Conservation (phyloP, 2,797 vertebrate genomes). For the Sebastes taczanowskii region DNA sequence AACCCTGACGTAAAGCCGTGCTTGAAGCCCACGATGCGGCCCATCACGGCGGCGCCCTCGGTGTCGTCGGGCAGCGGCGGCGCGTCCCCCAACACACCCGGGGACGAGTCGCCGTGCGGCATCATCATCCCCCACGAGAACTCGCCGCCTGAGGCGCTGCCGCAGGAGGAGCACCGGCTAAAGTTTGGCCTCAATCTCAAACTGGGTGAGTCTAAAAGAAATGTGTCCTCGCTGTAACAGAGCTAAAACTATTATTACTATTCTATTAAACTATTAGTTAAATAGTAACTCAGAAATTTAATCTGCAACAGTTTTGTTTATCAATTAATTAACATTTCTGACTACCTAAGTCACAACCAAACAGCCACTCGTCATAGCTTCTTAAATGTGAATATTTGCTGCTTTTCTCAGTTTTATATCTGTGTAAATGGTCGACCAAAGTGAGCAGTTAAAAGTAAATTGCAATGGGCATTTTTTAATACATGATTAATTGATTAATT, state of each 20-base stretch:
- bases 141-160: conserved; percentile 92
- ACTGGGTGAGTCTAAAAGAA: conserved; percentile 80
- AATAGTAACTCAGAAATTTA: background rate
- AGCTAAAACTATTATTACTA: background rate
- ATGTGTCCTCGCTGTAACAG: background rate
- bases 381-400: background rate
- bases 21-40: conserved; percentile 94
- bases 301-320: background rate
- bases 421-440: background rate
- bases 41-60: conserved; percentile 94
- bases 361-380: background rate
- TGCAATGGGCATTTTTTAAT: background rate
- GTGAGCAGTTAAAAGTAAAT: background rate
- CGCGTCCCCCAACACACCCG: conserved; percentile 92
- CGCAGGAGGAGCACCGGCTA: conserved; percentile 92
- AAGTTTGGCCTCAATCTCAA: conserved; percentile 98
- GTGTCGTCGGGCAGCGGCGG: conserved; percentile 95
- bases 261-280: background rate
- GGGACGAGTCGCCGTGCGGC: conserved; percentile 96
- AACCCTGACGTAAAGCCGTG: conserved; percentile 90
- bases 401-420: background rate
- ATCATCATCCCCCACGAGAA: conserved; percentile 99
- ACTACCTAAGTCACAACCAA: too few species aligned
- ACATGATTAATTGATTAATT: background rate
- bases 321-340: background rate